A percentile compares a stretch with the other conserved stretches of the same genome.
Evolutionary conservation across 92 coral and sea anemone genomes (phyloP).

Genomic region (Zoanthus sociatus): DNA sequence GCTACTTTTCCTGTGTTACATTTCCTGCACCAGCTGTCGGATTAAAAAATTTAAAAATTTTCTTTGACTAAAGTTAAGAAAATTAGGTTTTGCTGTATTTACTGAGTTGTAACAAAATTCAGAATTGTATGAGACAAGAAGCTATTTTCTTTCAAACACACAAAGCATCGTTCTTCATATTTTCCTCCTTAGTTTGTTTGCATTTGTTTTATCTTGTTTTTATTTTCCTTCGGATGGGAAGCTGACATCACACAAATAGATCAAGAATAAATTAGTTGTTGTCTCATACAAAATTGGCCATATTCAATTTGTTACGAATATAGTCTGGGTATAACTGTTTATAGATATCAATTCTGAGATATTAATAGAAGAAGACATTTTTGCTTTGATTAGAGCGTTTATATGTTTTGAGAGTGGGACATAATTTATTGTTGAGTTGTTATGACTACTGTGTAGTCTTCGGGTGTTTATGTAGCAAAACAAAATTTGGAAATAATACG

Average conservation of each 20-base stretch:
- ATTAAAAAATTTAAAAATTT: no score
- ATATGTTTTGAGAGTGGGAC: neutral
- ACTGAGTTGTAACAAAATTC: neutral
- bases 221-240: neutral
- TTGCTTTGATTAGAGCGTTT: conserved; percentile 10
- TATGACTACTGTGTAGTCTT: conserved; percentile 10
- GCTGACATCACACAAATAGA: neutral
- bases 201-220: neutral
- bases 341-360: neutral
- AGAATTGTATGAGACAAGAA: neutral
- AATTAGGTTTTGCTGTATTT: neutral
- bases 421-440: neutral
- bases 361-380: neutral
- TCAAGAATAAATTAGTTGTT: neutral
- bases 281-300: no score
- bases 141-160: neutral
- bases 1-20: no score
- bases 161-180: no score
- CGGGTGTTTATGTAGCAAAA: neutral
- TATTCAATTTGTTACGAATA: neutral
- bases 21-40: no score
- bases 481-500: conserved; percentile 34
- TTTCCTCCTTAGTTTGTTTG: neutral
- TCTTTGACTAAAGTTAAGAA: no score
- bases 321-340: neutral